These are phyloP conservation scores for Melanotus villosus DNA, from an alignment of 2,888 invertebrate genomes.

Conservation along the genomic window DNA sequence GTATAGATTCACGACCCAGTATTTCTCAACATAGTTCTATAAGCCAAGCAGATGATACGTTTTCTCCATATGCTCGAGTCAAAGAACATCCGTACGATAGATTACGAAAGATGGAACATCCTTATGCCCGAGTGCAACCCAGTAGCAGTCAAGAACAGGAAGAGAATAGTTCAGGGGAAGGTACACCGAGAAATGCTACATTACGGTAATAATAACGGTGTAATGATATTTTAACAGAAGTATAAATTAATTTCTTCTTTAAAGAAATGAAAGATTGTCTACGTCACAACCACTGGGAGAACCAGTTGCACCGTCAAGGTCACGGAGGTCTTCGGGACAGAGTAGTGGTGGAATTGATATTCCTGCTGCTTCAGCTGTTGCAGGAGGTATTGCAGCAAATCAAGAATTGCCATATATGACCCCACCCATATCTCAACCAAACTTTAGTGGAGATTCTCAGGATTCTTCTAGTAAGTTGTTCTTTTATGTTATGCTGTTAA, in stretches of 20 bases:
- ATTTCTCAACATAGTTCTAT: conserved; percentile 75
- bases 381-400: conserved; percentile 88
- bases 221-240: neutral
- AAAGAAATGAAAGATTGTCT: conserved; percentile 35
- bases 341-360: conserved; percentile 74
- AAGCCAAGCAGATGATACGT: conserved; percentile 69
- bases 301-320: conserved; percentile 70
- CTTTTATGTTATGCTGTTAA: neutral
- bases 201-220: conserved; percentile 7
- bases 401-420: conserved; percentile 93
- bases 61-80: conserved; percentile 77
- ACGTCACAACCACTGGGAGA: conserved; percentile 61
- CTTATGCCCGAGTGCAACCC: conserved; percentile 81
- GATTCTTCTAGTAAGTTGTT: conserved; percentile 81
- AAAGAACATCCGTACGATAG: conserved; percentile 75
- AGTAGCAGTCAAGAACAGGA: conserved; percentile 55
- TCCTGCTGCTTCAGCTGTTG: conserved; percentile 89
- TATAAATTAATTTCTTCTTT: neutral
- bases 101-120: conserved; percentile 72
- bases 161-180: conserved; percentile 54
- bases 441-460: conserved; percentile 93
- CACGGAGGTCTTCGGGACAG: conserved; percentile 69
- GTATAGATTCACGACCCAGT: conserved; percentile 68
- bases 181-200: conserved; percentile 41
- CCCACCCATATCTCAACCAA: conserved; percentile 75